phyloP scores from a whole-genome alignment of 1,140 invertebrate species.

The Drosophila aff. region DNA sequence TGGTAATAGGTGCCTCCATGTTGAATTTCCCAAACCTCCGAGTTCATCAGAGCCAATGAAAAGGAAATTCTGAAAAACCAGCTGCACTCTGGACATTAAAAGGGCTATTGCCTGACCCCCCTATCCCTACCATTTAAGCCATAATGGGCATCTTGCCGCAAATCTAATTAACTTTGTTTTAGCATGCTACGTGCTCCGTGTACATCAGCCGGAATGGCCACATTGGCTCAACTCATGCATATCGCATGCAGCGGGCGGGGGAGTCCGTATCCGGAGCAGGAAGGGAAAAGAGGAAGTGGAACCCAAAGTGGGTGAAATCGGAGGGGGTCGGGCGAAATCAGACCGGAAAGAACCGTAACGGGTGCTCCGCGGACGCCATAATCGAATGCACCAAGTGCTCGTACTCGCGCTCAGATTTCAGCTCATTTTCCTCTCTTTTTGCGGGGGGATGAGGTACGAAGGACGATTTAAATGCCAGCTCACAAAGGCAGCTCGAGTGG shows the following conservation, averaged over 20 bases:
- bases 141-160: constrained; percentile 79
- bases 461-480: constrained; percentile 44
- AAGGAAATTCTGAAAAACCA: constrained; percentile 64
- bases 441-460: background rate
- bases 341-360: constrained; percentile 62
- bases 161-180: constrained; percentile 84
- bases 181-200: constrained; percentile 70
- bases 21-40: background rate
- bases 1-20: background rate
- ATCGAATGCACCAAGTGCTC: constrained; percentile 74
- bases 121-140: background rate
- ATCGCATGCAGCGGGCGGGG: constrained; percentile 43
- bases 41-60: constrained; percentile 30
- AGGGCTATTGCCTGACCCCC: constrained; percentile 32
- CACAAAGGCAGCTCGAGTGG: constrained; percentile 63
- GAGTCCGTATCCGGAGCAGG: background rate
- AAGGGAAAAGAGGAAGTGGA: constrained; percentile 5
- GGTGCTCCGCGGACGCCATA: constrained; percentile 47
- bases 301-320: constrained; percentile 1
- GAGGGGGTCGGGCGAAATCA: constrained; percentile 29
- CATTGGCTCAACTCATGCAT: constrained; percentile 60
- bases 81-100: constrained; percentile 68
- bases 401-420: constrained; percentile 52
- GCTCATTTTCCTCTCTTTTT: constrained; percentile 57
- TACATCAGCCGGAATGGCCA: constrained; percentile 58